Evolutionary conservation across 2,888 invertebrate genomes (phyloP).

Genomic region (Bembecia ichneumoniformis): DNA sequence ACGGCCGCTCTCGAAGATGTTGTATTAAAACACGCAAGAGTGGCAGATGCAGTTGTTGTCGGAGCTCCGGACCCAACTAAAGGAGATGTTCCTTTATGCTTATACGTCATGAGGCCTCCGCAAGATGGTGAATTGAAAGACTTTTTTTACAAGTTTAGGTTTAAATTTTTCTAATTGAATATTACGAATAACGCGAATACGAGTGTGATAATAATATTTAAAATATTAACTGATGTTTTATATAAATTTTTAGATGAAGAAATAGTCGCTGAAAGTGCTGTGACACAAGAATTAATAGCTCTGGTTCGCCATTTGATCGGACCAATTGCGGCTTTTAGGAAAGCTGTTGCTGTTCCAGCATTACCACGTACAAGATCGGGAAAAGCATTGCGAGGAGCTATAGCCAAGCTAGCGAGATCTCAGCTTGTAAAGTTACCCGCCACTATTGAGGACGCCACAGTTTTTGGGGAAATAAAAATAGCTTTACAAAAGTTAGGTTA

Average conservation of each 20-base stretch:
- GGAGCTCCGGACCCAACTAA: slow-evolving; percentile 92
- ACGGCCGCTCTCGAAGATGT: slow-evolving; percentile 93
- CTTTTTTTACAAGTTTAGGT: too few relatives aligned
- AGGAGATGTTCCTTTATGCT: slow-evolving; percentile 90
- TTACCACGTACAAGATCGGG: slow-evolving; percentile 90
- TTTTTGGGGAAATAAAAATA: slow-evolving; percentile 83
- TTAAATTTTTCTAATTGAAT: not conserved
- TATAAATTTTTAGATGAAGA: slow-evolving; percentile 46
- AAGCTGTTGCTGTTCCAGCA: slow-evolving; percentile 83
- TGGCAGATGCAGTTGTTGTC: slow-evolving; percentile 90
- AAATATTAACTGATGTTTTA: not conserved
- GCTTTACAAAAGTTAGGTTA: slow-evolving; percentile 84
- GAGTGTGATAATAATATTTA: not conserved
- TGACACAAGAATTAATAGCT: slow-evolving; percentile 56
- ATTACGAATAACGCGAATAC: too few relatives aligned
- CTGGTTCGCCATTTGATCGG: slow-evolving; percentile 76
- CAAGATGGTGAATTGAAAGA: slow-evolving; percentile 60
- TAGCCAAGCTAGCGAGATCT: slow-evolving; percentile 87
- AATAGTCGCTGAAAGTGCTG: slow-evolving; percentile 54
- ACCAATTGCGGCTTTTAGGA: slow-evolving; percentile 90
- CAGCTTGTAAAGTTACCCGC: slow-evolving; percentile 84
- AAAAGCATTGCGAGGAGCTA: slow-evolving; percentile 80
- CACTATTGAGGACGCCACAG: slow-evolving; percentile 89
- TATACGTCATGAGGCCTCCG: slow-evolving; percentile 82
- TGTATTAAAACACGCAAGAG: slow-evolving; percentile 85